Evolutionary conservation across 2,888 invertebrate species (phyloP), one percentile per base, ranked within the genome.

Genomic region (Brachycybe producta): DNA sequence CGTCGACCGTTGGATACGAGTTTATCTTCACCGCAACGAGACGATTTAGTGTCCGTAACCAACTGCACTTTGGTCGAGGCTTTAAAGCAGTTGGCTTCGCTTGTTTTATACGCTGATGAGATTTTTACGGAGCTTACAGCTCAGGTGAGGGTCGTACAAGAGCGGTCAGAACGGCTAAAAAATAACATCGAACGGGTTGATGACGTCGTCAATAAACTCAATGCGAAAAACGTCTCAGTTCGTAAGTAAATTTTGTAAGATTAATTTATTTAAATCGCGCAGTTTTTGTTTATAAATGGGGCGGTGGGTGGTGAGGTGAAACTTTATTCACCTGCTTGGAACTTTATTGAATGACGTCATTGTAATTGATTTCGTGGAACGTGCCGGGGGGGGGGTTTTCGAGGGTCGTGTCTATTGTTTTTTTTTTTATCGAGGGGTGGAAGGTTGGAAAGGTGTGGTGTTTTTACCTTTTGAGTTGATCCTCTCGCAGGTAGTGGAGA

Each of bases 161-260:
- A 79, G 62, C 75, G 87, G 57, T 80, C 85, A 52, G 78, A 79
- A 53, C 69, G 70, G 44, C 77, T 87, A 51, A 79, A 80, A 65
- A 69, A 70, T 51, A 79, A 80, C 65, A 75, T 90, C 60, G 74
- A 74, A 59, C 72, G 70, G 60, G 76, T 88, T 60, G 80, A 81
- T 64, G 77, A 76, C 59, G 75, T 76, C 61, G 80, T 86, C 61
- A 75, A 74, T 61, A 72, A 73, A 56, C 81, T 78, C 70, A 85
- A 90, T 70, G 87, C 90, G 54, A 87, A 85, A 75, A 81, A 80
- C 70, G 84, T 88, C 66, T 79, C 86, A 80, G 87, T 90, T 75
- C 88, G 90, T 90, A 75, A 90, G 90, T 90, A n/a, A n/a, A n/a
- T n/a, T n/a, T n/a, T 73, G 5, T 15, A 44, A 34, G 8, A 17